Base-by-base conservation (phyloP, 2,113 vertebrate genomes). In the Cercocebus atys region DNA sequence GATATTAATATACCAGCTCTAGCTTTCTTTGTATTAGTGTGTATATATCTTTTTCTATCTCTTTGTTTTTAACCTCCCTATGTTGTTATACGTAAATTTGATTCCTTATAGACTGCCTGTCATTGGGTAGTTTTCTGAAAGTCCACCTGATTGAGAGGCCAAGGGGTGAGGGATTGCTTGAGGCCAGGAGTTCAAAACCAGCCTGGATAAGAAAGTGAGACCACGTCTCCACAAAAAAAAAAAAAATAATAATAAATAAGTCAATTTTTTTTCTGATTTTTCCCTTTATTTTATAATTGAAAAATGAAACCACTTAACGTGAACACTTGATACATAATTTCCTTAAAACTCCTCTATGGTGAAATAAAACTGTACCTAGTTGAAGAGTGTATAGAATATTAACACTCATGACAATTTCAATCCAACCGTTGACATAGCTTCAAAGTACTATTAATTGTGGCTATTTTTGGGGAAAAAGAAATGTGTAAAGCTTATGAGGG, bases 211-310 rank as follows among this genome's bases (percentile, higher is more conserved):
- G 27, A 64, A 64, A 64, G 27, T 13, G 12, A 32, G 27, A 64
- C 27, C 61, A 64, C 2, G 2, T 32, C 27, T 64, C 27, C 14
- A 64, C 61, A 64, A 64, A 32, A 64, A 64, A 32, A 64, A 64
- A 30, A 64, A 47, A 2, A 47, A 45, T 45, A 50, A 50, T 20
- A 55, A 7, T 55, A 32, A 64, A 64, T 13, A 64, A 64, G 61
- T 64, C 27, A 32, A 64, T 99, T 50, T 50, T 50, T 99, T 99
- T 88, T 83, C 83, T 90, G 78, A 93, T 84, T 92, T 97, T 93
- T 80, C 43, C 85, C 92, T 97, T 97, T 98, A 97, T 96, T 97
- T 94, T 96, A 86, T 96, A 97, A 82, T 12, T 96, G 35, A 93
- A 97, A 95, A 97, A 86, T 88, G 50, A 93, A 96, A 98, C 81